Conservation (phyloP, 53 echinoderm and acorn worm species). For the Antedon mediterranea region DNA sequence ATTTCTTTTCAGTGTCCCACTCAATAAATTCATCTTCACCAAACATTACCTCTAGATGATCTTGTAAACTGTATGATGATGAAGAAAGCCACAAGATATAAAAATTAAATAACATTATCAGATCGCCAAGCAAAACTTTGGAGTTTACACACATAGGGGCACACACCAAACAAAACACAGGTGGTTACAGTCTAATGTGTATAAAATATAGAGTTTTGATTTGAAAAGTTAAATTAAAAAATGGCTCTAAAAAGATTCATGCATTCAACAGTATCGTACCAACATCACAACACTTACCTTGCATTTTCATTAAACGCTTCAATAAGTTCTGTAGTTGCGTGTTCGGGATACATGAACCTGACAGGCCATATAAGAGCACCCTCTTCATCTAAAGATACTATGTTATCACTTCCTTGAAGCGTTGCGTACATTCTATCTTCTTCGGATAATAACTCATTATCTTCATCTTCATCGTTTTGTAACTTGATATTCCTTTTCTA, state of each 20-base stretch:
- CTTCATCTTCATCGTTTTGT: not conserved
- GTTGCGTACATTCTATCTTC: not conserved
- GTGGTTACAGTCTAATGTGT: no score
- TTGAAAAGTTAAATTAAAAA: no score
- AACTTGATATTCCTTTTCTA: not conserved
- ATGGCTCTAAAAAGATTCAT: no score
- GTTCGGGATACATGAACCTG: slow-evolving; percentile 81
- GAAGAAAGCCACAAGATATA: slow-evolving; percentile 2
- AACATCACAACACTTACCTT: slow-evolving; percentile 18
- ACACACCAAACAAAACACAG: slow-evolving; percentile 5
- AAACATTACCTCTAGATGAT: slow-evolving; percentile 73
- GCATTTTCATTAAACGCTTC: slow-evolving; percentile 71
- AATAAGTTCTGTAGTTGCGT: slow-evolving; percentile 68
- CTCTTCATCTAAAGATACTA: slow-evolving; percentile 39
- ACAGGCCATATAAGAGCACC: slow-evolving; percentile 80
- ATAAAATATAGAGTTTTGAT: no score
- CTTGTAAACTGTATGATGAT: slow-evolving; percentile 38
- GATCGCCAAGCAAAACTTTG: no score
- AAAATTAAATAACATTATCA: no score
- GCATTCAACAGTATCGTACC: no score
- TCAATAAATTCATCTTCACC: slow-evolving; percentile 28
- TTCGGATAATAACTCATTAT: not conserved
- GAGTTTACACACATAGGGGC: no score
- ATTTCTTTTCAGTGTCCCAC: slow-evolving; percentile 50
- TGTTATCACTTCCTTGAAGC: not conserved